These are phyloP conservation scores for Drosophila ercepeae DNA, from an alignment of 1,140 invertebrate species.

Conservation along the genomic window DNA sequence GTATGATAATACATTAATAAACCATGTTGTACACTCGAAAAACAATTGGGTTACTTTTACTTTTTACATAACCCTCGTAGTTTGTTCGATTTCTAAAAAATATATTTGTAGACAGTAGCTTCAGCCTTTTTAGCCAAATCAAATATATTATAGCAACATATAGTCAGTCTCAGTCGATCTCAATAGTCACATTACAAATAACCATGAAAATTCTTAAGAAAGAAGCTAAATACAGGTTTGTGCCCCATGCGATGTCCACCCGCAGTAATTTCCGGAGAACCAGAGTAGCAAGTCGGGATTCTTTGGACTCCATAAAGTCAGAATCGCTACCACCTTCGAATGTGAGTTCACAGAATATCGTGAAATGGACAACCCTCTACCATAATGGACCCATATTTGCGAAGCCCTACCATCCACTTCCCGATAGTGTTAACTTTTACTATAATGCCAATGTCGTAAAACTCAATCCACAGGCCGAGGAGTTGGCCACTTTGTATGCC, in stretches of 20 bases:
- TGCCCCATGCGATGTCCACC: not conserved
- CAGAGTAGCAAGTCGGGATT: not conserved
- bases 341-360: not conserved
- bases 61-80: too few species aligned
- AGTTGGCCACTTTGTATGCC: not conserved
- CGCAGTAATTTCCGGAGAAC: not conserved
- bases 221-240: not conserved
- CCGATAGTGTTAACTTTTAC: not conserved
- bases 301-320: not conserved
- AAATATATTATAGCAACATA: too few species aligned
- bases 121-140: too few species aligned
- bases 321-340: not conserved
- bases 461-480: not conserved
- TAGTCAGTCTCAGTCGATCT: too few species aligned
- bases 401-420: not conserved
- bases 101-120: too few species aligned
- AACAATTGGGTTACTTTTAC: too few species aligned
- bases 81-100: too few species aligned
- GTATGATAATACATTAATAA: too few species aligned
- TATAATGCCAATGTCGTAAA: not conserved
- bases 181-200: too few species aligned
- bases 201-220: not conserved
- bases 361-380: not conserved
- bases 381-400: not conserved
- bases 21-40: too few species aligned